These are phyloP conservation scores for Dipodomys merriami DNA, from an alignment of 2,113 vertebrate genomes.

Conservation along the genomic window DNA sequence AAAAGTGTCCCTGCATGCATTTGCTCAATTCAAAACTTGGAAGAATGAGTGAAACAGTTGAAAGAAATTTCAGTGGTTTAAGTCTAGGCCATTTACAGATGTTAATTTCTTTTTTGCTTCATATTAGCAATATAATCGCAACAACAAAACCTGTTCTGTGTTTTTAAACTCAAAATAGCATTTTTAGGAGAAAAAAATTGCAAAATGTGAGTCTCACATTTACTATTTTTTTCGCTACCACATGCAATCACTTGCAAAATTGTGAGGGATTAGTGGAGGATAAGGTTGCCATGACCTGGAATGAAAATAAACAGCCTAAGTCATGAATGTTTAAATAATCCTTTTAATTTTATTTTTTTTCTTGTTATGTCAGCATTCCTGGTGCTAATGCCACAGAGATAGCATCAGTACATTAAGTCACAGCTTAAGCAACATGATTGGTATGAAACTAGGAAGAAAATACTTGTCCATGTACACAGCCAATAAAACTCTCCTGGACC, in stretches of 20 bases:
- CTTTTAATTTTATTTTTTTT: constrained; percentile 63
- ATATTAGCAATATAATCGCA: not conserved
- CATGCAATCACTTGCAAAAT: constrained; percentile 52
- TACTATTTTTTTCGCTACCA: constrained; percentile 54
- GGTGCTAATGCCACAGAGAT: constrained; percentile 56
- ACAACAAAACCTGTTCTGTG: not conserved
- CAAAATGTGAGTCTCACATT: constrained; percentile 20
- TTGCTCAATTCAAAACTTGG: constrained; percentile 20
- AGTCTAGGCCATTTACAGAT: not conserved
- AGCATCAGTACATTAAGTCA: constrained; percentile 63
- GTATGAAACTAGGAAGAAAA: not conserved
- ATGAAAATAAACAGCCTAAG: constrained; percentile 62
- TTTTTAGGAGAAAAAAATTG: not conserved
- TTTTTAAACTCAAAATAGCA: constrained; percentile 27
- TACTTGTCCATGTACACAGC: not conserved
- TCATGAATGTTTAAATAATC: constrained; percentile 63
- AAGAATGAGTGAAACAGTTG: not conserved
- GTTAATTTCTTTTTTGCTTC: not conserved
- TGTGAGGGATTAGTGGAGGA: constrained; percentile 61
- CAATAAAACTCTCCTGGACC: not conserved
- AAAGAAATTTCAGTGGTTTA: not conserved
- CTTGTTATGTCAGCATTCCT: constrained; percentile 72
- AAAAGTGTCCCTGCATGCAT: not conserved
- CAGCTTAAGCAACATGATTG: constrained; percentile 42
- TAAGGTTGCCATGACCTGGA: constrained; percentile 47